Percentiles rank a stretch among this genome's conserved stretches.
phyloP scores from a whole-genome alignment of 53 echinoderm and acorn worm genomes.

The Zoroaster sp. region DNA sequence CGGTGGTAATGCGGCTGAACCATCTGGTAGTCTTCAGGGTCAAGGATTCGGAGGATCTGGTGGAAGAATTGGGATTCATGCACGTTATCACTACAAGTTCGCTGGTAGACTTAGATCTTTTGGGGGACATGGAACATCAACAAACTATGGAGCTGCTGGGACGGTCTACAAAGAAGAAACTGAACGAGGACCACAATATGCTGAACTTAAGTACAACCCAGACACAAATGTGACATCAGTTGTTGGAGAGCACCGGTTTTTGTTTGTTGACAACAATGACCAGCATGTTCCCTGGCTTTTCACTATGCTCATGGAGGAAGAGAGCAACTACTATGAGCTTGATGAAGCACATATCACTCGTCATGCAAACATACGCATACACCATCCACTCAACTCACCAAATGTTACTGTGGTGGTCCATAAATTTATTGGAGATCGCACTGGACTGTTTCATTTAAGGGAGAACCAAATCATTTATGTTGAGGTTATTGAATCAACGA shows the following conservation, averaged over 20 bases:
- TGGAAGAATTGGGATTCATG: slow-evolving; percentile 89
- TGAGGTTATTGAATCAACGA: slow-evolving; percentile 88
- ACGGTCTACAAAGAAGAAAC: slow-evolving; percentile 89
- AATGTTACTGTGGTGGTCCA: slow-evolving; percentile 89
- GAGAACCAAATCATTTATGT: slow-evolving; percentile 75
- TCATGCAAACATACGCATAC: slow-evolving; percentile 81
- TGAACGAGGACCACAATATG: slow-evolving; percentile 84
- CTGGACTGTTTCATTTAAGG: slow-evolving; percentile 76
- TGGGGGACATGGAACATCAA: slow-evolving; percentile 66
- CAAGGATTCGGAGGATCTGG: slow-evolving; percentile 87
- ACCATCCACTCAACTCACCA: slow-evolving; percentile 63
- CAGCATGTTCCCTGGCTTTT: slow-evolving; percentile 82
- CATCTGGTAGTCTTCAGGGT: slow-evolving; percentile 4
- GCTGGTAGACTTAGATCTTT: slow-evolving; percentile 71
- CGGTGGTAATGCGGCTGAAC: slow-evolving; percentile 72
- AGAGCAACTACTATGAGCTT: slow-evolving; percentile 74
- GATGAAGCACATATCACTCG: slow-evolving; percentile 89
- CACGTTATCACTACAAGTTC: slow-evolving; percentile 69
- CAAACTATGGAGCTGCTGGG: slow-evolving; percentile 84
- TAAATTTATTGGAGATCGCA: slow-evolving; percentile 80
- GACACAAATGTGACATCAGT: slow-evolving; percentile 67
- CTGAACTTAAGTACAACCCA: slow-evolving; percentile 79
- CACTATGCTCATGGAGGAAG: slow-evolving; percentile 86
- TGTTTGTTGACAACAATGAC: slow-evolving; percentile 80
- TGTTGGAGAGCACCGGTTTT: slow-evolving; percentile 75